These are phyloP conservation scores for Monodelphis domestica DNA, from an alignment of 2,797 vertebrate genomes.

Conservation along the genomic window DNA sequence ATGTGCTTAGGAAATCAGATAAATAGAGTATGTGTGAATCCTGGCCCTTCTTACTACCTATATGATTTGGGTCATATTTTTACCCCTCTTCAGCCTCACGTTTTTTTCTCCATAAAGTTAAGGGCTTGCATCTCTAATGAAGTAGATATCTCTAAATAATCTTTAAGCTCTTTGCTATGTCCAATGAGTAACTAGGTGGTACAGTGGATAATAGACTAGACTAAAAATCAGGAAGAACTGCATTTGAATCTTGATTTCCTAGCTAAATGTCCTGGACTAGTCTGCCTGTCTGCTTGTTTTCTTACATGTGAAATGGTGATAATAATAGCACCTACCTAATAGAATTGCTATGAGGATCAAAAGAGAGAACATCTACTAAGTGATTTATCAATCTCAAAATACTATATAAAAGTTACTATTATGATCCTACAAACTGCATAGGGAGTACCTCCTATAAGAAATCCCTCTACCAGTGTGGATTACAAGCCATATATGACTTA, in stretches of 20 bases:
- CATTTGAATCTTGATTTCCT: not conserved
- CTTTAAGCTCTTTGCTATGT: no score
- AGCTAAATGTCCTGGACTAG: not conserved
- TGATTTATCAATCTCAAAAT: not conserved
- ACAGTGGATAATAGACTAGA: not conserved
- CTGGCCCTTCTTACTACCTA: not conserved
- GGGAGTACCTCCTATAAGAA: not conserved
- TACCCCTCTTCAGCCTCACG: no score
- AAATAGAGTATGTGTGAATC: not conserved
- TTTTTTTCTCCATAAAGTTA: not conserved
- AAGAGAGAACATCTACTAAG: not conserved
- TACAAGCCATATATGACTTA: not conserved
- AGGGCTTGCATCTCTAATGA: not conserved
- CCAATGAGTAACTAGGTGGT: no score
- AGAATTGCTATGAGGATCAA: no score
- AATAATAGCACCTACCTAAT: not conserved
- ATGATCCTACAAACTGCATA: not conserved
- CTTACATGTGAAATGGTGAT: not conserved
- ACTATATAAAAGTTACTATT: not conserved
- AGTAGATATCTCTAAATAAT: no score
- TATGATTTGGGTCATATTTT: not conserved
- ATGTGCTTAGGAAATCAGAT: not conserved
- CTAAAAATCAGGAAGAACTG: not conserved
- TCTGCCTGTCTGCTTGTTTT: not conserved
- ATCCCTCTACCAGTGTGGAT: not conserved